Conservation (phyloP, 2,888 invertebrate species). For the Tipula unca region DNA sequence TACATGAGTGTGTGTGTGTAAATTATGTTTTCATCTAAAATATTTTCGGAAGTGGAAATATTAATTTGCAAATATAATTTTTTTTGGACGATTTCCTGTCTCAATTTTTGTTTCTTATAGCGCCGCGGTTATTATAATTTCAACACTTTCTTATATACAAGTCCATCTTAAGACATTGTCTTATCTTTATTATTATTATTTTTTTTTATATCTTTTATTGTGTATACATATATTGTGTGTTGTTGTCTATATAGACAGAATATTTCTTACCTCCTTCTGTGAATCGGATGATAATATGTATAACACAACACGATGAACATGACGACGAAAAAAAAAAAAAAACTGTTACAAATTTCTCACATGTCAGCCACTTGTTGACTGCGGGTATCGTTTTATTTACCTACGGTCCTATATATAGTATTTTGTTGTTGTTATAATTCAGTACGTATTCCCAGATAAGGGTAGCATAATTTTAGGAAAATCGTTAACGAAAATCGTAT, state of each 20-base stretch:
- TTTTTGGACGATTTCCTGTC: not conserved
- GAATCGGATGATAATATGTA: not conserved
- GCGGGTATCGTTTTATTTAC: not conserved
- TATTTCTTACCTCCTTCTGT: not conserved
- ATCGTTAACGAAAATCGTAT: not conserved
- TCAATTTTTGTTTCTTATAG: not conserved
- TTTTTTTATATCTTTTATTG: not conserved
- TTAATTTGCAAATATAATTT: not conserved
- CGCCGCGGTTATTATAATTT: not conserved
- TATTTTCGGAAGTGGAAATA: not conserved
- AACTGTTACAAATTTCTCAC: not conserved
- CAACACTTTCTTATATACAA: not conserved
- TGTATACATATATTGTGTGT: no score
- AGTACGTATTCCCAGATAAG: not conserved
- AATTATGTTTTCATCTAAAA: not conserved
- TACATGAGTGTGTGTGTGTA: not conserved
- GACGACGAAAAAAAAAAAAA: not conserved
- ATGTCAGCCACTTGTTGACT: not conserved
- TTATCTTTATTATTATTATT: not conserved
- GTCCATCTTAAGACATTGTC: not conserved
- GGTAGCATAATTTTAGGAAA: not conserved
- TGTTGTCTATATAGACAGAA: not conserved
- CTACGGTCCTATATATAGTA: no score
- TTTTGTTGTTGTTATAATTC: not conserved
- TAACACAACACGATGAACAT: not conserved